These are phyloP conservation scores for Corythoichthys intestinalis DNA, from an alignment of 2,113 vertebrate species.

Conservation along the genomic window DNA sequence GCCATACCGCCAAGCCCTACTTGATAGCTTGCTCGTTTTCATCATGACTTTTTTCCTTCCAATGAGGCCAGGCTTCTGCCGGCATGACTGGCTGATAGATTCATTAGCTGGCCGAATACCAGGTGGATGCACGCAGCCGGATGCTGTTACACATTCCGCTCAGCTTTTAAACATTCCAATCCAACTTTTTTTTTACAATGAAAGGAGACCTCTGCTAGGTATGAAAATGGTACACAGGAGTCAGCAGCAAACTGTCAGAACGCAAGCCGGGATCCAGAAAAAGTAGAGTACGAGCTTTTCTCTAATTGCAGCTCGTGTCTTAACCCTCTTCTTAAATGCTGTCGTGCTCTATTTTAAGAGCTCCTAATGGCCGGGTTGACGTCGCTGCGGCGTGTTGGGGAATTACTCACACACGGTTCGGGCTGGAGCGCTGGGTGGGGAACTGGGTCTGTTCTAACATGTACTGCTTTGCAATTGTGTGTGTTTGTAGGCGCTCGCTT, in stretches of 20 bases:
- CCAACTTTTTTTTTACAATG: background rate
- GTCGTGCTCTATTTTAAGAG: conserved; percentile 52
- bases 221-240: conserved; percentile 19
- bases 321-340: conserved; percentile 40
- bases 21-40: conserved; percentile 9
- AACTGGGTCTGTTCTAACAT: conserved; percentile 63
- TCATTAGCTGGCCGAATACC: background rate
- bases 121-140: conserved; percentile 10
- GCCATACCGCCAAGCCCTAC: too few relatives aligned
- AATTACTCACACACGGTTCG: conserved; percentile 52
- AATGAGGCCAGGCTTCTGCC: background rate
- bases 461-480: conserved; percentile 29
- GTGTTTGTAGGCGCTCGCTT: conserved; percentile 14
- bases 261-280: conserved; percentile 28
- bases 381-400: conserved; percentile 43
- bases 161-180: conserved; percentile 1
- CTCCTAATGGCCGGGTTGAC: conserved; percentile 50
- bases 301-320: conserved; percentile 48
- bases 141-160: background rate
- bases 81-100: background rate
- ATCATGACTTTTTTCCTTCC: conserved; percentile 5
- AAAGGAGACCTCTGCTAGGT: background rate
- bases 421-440: conserved; percentile 43
- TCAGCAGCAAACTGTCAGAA: conserved; percentile 23
- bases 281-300: conserved; percentile 30